Evolutionary conservation across 2,888 invertebrate genomes (phyloP), one percentile per base, ranked within the genome.

Genomic region (Mongoloraphidia duomilia): DNA sequence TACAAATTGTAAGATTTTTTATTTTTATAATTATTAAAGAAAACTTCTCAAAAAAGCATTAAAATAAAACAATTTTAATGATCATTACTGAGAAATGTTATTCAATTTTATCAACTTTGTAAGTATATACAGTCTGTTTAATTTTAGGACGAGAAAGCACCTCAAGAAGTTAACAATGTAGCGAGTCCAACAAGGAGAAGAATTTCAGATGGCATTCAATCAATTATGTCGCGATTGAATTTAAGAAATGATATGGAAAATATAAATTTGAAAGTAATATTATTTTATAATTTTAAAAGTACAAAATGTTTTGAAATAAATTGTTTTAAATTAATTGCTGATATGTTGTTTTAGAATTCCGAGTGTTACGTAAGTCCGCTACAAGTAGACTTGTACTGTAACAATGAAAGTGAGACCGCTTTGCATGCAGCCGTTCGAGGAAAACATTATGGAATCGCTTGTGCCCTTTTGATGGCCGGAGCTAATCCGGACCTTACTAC

Each of bases 201-300:
- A 53, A 85, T 92, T 56, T 90, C 91, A 0, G 82, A 84, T 59
- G 90, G 91, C 1, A 91, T 92, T 53, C 90, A 90, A 61, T 84
- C 87, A 26, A 83, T 92, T 44, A 88, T 93, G 75, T 86, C 84
- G 44, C 82, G 84, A 57, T 70, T 92, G 46, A 88, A 83, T 58
- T 79, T 83, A 43, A 71, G 73, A 53, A 74, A 73, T 34, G 71
- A 70, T 34, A 67, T 68, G 2, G 56, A 64, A n/a, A 26, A 26
- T 26, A 26, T 26, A 26, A 26, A 26, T 26, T 6, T 26, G 26
- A 26, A 33, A 35, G 12, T 17, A 41, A 34, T 40, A 26, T 46
- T 2, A 9, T 34, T 37, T 14, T 47, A 44, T 26, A 34, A 12
- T 17, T n/a, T 5, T 26, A 26, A 3, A 3, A 26, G 1, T 26